Percentiles rank a stretch among this genome's conserved stretches.
Conservation (phyloP, 2,113 vertebrate species). For the Neoarius graeffei region DNA sequence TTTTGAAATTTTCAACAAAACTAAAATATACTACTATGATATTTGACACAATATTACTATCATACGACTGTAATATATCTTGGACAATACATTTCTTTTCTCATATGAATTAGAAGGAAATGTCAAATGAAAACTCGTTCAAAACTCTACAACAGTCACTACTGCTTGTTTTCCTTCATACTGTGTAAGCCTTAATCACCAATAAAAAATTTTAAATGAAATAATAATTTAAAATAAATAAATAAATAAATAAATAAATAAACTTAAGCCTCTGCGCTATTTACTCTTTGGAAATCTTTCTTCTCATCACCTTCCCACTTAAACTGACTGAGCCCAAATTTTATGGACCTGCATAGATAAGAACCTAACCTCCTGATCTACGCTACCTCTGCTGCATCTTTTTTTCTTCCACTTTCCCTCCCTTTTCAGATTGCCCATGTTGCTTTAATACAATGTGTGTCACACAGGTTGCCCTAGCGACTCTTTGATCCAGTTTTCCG, state of each 20-base stretch:
- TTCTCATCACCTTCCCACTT: not conserved
- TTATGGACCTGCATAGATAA: slow-evolving; percentile 16
- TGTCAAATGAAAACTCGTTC: not conserved
- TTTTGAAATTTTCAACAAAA: not conserved
- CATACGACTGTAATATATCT: not conserved
- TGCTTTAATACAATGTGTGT: slow-evolving; percentile 77
- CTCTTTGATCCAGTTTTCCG: slow-evolving; percentile 76
- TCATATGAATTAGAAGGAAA: not conserved
- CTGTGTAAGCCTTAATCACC: not conserved
- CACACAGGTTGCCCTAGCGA: slow-evolving; percentile 75
- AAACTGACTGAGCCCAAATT: slow-evolving; percentile 12
- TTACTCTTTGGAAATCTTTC: not conserved
- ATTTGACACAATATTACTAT: too few species aligned
- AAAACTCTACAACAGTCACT: not conserved
- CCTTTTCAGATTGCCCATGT: slow-evolving; percentile 70
- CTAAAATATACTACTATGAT: not conserved
- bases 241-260: not conserved
- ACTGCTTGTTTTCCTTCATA: not conserved
- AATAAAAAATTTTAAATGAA: not conserved
- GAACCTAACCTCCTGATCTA: slow-evolving; percentile 57
- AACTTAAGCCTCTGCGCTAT: not conserved
- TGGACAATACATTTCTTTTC: not conserved
- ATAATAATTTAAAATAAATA: not conserved
- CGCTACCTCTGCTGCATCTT: slow-evolving; percentile 55
- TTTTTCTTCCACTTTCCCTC: slow-evolving; percentile 63